Conservation (phyloP, 2,888 invertebrate genomes). For the Apamea anceps region DNA sequence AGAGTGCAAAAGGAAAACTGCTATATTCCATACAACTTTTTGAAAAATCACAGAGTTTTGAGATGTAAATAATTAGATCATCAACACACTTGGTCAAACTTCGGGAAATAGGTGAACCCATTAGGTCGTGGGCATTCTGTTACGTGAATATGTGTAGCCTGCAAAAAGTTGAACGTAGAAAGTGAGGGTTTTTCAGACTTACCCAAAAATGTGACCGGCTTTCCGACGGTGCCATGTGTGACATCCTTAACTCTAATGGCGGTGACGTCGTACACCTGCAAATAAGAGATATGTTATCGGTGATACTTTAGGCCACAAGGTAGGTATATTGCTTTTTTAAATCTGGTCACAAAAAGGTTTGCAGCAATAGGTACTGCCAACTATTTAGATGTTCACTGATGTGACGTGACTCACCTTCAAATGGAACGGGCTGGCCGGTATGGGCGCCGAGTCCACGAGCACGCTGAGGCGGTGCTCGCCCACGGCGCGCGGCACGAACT, state of each 20-base stretch:
- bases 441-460: conserved; percentile 94
- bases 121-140: background rate
- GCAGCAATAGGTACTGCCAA: background rate
- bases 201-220: conserved; percentile 97
- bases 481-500: conserved; percentile 97
- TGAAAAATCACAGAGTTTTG: background rate
- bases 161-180: background rate
- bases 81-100: background rate
- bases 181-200: conserved; percentile 47
- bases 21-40: background rate
- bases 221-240: conserved; percentile 96
- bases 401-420: conserved; percentile 91
- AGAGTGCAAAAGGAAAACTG: background rate
- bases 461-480: conserved; percentile 98
- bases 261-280: conserved; percentile 96
- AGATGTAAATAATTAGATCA: background rate
- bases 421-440: conserved; percentile 98
- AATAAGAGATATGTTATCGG: background rate
- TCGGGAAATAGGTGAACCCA: background rate
- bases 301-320: background rate
- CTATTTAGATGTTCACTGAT: background rate
- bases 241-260: conserved; percentile 98
- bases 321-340: background rate
- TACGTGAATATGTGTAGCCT: background rate
- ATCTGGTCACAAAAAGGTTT: background rate